Percentiles rank a stretch among this genome's conserved stretches.
These are phyloP conservation scores for Cheilosia pagana DNA, from an alignment of 2,888 invertebrate genomes.

Conservation along the genomic window DNA sequence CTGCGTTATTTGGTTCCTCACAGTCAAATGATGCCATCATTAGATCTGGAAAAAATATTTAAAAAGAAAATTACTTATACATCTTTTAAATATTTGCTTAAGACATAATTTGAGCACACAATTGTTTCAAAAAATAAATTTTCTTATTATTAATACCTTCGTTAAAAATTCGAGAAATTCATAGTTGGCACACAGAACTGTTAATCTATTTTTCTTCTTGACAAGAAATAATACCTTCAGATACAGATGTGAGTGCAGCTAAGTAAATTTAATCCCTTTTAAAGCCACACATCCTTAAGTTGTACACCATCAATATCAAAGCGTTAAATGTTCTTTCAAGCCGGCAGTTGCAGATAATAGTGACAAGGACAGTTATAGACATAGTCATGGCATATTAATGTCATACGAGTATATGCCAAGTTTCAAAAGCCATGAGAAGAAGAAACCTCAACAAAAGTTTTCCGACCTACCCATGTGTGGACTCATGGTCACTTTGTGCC, in stretches of 20 bases:
- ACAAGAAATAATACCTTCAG: no score
- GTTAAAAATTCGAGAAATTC: no score
- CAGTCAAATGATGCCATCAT: conserved; percentile 83
- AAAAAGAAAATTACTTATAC: conserved; percentile 19
- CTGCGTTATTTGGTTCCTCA: conserved; percentile 82
- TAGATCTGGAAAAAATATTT: conserved; percentile 79
- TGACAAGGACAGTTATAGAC: neutral
- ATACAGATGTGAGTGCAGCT: no score
- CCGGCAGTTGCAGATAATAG: neutral
- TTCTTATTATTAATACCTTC: no score
- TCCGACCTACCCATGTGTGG: conserved; percentile 28
- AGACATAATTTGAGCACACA: no score
- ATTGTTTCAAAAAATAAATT: no score
- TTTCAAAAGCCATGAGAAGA: conserved; percentile 16
- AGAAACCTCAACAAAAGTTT: conserved; percentile 46
- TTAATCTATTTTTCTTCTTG: no score
- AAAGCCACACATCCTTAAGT: no score
- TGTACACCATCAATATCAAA: neutral
- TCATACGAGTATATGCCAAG: conserved; percentile 25
- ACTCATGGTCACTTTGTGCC: conserved; percentile 50
- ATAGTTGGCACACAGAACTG: no score
- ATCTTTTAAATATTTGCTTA: no score
- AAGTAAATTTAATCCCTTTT: no score
- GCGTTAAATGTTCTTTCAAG: neutral
- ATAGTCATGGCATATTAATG: conserved; percentile 5